Conservation (phyloP, 2,113 vertebrate genomes). For the Stegastes partitus region DNA sequence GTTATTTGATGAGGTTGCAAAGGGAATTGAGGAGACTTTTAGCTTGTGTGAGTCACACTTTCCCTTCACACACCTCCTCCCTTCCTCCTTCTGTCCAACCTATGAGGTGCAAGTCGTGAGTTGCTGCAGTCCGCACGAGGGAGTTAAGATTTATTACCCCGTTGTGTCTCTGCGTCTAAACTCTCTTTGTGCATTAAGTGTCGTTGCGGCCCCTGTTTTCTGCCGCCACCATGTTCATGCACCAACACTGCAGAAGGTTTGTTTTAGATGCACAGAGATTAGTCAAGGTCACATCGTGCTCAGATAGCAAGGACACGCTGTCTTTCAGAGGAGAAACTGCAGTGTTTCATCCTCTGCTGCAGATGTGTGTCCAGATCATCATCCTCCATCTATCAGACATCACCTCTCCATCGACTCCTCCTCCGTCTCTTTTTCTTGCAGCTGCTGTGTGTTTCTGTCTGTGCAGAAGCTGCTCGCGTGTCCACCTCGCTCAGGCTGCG, state of each 20-base stretch:
- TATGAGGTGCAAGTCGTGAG: slow-evolving; percentile 25
- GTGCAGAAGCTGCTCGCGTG: slow-evolving; percentile 26
- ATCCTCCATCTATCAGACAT: background rate
- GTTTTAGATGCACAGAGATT: slow-evolving; percentile 8
- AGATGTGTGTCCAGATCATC: slow-evolving; percentile 20
- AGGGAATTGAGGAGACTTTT: background rate
- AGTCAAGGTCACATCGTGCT: slow-evolving; percentile 35
- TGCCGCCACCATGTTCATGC: background rate
- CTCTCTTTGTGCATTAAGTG: background rate
- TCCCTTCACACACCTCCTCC: background rate
- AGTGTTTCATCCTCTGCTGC: slow-evolving; percentile 47
- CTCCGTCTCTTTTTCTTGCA: slow-evolving; percentile 8
- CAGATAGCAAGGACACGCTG: slow-evolving; percentile 19
- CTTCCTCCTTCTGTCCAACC: background rate
- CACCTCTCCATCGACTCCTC: background rate
- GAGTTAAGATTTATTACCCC: background rate
- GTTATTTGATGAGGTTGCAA: background rate
- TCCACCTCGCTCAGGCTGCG: slow-evolving; percentile 9
- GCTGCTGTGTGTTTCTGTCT: background rate
- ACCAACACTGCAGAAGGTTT: slow-evolving; percentile 13
- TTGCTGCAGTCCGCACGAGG: slow-evolving; percentile 1
- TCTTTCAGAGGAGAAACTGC: slow-evolving; percentile 29
- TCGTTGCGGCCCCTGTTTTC: background rate
- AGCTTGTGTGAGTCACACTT: slow-evolving; percentile 40
- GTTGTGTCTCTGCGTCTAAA: background rate